These are phyloP conservation scores for Tribolium freemani DNA, from an alignment of 2,888 invertebrate genomes.

Conservation along the genomic window DNA sequence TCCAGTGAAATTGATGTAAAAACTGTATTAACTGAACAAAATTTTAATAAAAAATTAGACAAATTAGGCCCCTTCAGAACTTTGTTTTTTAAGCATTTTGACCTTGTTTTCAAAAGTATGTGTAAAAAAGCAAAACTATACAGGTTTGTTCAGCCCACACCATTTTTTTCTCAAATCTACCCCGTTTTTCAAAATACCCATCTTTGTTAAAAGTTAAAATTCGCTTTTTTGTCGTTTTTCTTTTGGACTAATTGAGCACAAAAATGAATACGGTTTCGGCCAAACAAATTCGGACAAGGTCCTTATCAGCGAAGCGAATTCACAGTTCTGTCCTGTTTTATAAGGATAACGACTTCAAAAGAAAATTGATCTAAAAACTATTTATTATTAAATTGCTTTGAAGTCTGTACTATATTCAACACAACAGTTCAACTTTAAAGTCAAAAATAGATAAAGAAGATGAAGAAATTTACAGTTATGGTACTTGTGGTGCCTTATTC, in stretches of 20 bases:
- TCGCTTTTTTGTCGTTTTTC: slow-evolving; percentile 3
- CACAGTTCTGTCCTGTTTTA: slow-evolving; percentile 9
- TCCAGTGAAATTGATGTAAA: too few relatives aligned
- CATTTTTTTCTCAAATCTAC: slow-evolving; percentile 20
- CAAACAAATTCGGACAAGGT: slow-evolving; percentile 8
- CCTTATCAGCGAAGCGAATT: slow-evolving; percentile 2
- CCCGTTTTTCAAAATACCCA: not conserved
- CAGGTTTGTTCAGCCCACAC: slow-evolving; percentile 23
- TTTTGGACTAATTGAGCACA: not conserved
- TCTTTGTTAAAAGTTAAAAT: slow-evolving; percentile 3
- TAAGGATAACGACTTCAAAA: not conserved
- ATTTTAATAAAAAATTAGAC: too few relatives aligned
- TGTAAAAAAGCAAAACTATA: slow-evolving; percentile 26
- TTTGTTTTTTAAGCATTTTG: slow-evolving; percentile 4
- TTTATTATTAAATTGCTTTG: not conserved
- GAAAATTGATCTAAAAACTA: not conserved
- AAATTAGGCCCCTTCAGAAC: not conserved
- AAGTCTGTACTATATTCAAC: not conserved
- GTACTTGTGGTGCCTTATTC: slow-evolving; percentile 25
- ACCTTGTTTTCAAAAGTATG: slow-evolving; percentile 29
- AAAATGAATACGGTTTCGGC: slow-evolving; percentile 2
- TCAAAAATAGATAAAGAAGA: slow-evolving; percentile 33
- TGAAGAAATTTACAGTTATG: slow-evolving; percentile 21
- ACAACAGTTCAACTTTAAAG: slow-evolving; percentile 18
- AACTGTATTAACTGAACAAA: too few relatives aligned